phyloP scores from a whole-genome alignment of 2,113 vertebrate species.

The Esox niger region DNA sequence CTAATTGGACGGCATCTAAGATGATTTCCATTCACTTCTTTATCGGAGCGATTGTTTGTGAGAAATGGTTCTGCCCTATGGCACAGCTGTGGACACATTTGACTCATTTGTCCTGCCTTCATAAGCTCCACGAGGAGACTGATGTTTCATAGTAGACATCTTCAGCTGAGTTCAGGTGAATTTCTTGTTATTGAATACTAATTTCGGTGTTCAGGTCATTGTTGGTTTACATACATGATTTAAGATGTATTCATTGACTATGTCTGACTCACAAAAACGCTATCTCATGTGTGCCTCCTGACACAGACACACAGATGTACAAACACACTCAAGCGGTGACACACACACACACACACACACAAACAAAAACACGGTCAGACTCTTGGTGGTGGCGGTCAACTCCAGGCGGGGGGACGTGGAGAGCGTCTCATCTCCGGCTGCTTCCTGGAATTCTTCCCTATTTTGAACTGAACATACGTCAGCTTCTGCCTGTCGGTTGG shows the following conservation, averaged over 20 bases:
- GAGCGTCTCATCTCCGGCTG: constrained; percentile 40
- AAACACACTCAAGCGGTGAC: background rate
- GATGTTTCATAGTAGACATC: background rate
- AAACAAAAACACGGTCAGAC: background rate
- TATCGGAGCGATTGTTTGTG: background rate
- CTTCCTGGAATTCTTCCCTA: constrained; percentile 52
- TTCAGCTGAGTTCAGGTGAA: constrained; percentile 21
- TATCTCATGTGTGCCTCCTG: no score
- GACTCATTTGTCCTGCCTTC: background rate
- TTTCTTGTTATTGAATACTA: constrained; percentile 24
- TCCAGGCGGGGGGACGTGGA: constrained; percentile 7
- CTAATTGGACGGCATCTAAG: constrained; percentile 17
- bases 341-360: constrained; percentile 6
- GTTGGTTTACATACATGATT: background rate
- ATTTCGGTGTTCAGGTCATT: constrained; percentile 23
- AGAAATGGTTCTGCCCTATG: background rate
- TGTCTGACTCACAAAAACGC: constrained; percentile 3
- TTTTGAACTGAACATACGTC: constrained; percentile 24
- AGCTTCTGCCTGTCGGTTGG: background rate
- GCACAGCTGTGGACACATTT: constrained; percentile 30
- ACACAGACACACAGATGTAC: background rate
- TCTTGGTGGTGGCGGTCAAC: constrained; percentile 24
- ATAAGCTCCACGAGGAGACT: background rate
- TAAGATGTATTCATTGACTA: background rate
- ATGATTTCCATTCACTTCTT: constrained; percentile 3